Conservation (phyloP, 2,797 vertebrate genomes). For the Bradypodion ventrale region DNA sequence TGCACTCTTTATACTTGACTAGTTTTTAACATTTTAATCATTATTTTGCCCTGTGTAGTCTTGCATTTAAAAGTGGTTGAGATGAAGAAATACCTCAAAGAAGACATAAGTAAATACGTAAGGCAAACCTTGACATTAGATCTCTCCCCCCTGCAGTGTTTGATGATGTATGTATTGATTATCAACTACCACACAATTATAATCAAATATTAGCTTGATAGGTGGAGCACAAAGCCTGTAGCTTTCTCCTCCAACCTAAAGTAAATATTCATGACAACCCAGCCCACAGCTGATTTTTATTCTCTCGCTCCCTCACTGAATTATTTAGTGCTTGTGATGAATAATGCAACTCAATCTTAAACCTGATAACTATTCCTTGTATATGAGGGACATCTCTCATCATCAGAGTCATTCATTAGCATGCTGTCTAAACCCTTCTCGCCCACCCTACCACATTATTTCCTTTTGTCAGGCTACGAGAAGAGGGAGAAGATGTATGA, state of each 20-base stretch:
- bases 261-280: neutral
- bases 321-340: conserved; percentile 63
- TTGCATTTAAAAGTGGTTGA: neutral
- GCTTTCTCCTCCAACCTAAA: neutral
- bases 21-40: neutral
- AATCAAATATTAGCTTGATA: neutral
- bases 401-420: conserved; percentile 32
- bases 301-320: conserved; percentile 44
- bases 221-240: too few relatives aligned
- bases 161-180: neutral
- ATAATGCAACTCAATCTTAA: conserved; percentile 62
- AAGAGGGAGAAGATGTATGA: neutral
- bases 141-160: neutral
- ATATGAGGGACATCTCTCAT: conserved; percentile 20
- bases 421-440: neutral
- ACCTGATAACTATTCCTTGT: conserved; percentile 35
- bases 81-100: neutral
- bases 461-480: neutral
- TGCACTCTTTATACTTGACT: neutral
- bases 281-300: fast-evolving
- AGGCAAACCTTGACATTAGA: neutral
- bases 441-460: too few relatives aligned
- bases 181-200: neutral
- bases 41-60: neutral
- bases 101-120: neutral